Evolutionary conservation across 1,140 invertebrate genomes (phyloP).

Genomic region (Drosophila miranda): DNA sequence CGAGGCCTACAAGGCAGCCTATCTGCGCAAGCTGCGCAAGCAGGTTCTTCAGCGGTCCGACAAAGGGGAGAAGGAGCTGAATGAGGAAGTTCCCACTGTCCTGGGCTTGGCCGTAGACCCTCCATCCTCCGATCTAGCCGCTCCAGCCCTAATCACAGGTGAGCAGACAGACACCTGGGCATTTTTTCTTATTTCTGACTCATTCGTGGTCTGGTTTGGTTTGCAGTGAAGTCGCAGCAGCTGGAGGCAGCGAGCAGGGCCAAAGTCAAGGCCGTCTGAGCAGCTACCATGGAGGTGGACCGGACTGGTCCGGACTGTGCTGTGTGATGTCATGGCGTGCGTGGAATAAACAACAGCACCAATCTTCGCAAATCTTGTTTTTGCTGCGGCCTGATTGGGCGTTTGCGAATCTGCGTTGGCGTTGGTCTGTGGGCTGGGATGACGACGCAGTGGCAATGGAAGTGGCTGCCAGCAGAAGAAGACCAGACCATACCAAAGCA

Average conservation of each 20-base stretch:
- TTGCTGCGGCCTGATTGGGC: constrained; percentile 27
- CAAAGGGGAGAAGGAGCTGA: constrained; percentile 1
- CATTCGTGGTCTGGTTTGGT: background rate
- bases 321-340: constrained; percentile 33
- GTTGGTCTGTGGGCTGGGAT: constrained; percentile 4
- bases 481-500: background rate
- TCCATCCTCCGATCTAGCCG: constrained; percentile 26
- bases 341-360: constrained; percentile 15
- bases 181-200: background rate
- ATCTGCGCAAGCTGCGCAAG: constrained; percentile 75
- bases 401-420: constrained; percentile 18
- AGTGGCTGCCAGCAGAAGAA: too few species aligned
- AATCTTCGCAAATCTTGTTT: constrained; percentile 39
- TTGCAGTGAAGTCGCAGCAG: constrained; percentile 61
- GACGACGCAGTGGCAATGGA: constrained; percentile 25
- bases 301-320: constrained; percentile 5
- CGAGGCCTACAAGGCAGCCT: constrained; percentile 78
- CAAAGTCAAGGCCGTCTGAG: constrained; percentile 63
- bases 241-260: constrained; percentile 35
- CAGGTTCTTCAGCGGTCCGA: constrained; percentile 63
- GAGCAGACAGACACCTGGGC: background rate
- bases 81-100: constrained; percentile 16
- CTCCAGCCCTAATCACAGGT: constrained; percentile 58
- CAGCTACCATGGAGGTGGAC: constrained; percentile 13
- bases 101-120: constrained; percentile 20